phyloP scores from a whole-genome alignment of 2,888 invertebrate genomes.

The Fragum fragum region DNA sequence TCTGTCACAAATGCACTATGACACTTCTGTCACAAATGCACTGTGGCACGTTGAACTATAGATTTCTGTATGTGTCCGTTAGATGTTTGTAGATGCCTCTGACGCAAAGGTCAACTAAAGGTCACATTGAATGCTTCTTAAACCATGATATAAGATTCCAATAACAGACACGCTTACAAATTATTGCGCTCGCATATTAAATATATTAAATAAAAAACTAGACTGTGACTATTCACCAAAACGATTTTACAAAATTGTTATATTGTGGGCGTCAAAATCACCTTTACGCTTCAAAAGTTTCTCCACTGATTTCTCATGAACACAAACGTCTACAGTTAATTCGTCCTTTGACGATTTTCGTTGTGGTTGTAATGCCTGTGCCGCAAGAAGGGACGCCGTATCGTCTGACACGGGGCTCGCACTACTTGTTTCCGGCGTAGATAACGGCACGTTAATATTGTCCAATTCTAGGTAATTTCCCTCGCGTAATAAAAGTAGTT shows the following conservation, averaged over 20 bases:
- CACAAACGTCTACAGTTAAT: slow-evolving; percentile 73
- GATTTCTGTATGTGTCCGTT: too few relatives aligned
- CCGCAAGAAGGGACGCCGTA: slow-evolving; percentile 67
- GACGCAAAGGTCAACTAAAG: too few relatives aligned
- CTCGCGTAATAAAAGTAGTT: slow-evolving; percentile 81
- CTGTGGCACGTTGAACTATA: too few relatives aligned
- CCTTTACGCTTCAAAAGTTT: slow-evolving; percentile 72
- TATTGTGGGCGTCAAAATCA: slow-evolving; percentile 66
- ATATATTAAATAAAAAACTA: neutral
- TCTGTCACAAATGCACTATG: too few relatives aligned
- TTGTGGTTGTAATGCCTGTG: slow-evolving; percentile 61
- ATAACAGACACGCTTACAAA: too few relatives aligned
- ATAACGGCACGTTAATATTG: slow-evolving; percentile 83
- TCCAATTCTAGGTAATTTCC: slow-evolving; percentile 84
- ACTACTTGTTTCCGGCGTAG: slow-evolving; percentile 80
- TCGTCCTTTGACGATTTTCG: slow-evolving; percentile 68
- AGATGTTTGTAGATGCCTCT: too few relatives aligned
- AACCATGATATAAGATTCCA: too few relatives aligned
- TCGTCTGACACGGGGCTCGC: slow-evolving; percentile 71
- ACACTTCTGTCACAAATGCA: too few relatives aligned
- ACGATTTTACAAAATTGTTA: slow-evolving; percentile 62
- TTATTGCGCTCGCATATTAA: too few relatives aligned
- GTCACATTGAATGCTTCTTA: too few relatives aligned
- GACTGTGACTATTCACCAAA: neutral
- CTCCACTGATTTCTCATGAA: slow-evolving; percentile 78